Evolutionary conservation across 2,113 vertebrate species (phyloP).

Genomic region (Pseudorhombus dupliciocellatus): DNA sequence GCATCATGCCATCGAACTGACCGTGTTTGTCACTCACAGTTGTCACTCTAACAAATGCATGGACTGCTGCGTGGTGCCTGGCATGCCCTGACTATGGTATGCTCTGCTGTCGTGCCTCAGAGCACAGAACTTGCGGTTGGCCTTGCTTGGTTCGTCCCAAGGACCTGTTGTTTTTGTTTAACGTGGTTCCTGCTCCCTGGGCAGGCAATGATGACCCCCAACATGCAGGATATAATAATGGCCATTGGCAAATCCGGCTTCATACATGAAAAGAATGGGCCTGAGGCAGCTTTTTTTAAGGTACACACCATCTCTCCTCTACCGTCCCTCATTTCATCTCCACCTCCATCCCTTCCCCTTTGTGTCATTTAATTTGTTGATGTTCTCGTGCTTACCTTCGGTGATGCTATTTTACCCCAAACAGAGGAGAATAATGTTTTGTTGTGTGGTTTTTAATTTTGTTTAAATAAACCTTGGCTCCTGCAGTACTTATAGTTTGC

Average conservation of each 20-base stretch:
- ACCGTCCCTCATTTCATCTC: conserved; percentile 23
- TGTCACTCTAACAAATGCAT: conserved; percentile 68
- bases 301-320: conserved; percentile 83
- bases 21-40: conserved; percentile 31
- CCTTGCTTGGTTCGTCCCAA: conserved; percentile 36
- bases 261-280: conserved; percentile 97
- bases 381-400: conserved; percentile 19
- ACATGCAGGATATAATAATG: conserved; percentile 99
- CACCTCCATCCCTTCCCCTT: conserved; percentile 3
- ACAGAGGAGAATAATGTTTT: neutral
- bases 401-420: conserved; percentile 1
- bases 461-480: neutral
- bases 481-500: neutral
- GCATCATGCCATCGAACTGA: conserved; percentile 24
- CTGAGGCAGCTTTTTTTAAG: conserved; percentile 99
- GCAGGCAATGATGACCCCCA: conserved; percentile 99
- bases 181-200: conserved; percentile 83
- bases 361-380: neutral
- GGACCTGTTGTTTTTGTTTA: conserved; percentile 64
- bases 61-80: conserved; percentile 57
- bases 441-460: conserved; percentile 4
- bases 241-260: conserved; percentile 97
- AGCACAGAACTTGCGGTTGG: conserved; percentile 32
- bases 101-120: conserved; percentile 37
- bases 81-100: conserved; percentile 57